These are phyloP conservation scores for Cossypha polioptera DNA, from an alignment of 2,797 vertebrate genomes.

Conservation along the genomic window DNA sequence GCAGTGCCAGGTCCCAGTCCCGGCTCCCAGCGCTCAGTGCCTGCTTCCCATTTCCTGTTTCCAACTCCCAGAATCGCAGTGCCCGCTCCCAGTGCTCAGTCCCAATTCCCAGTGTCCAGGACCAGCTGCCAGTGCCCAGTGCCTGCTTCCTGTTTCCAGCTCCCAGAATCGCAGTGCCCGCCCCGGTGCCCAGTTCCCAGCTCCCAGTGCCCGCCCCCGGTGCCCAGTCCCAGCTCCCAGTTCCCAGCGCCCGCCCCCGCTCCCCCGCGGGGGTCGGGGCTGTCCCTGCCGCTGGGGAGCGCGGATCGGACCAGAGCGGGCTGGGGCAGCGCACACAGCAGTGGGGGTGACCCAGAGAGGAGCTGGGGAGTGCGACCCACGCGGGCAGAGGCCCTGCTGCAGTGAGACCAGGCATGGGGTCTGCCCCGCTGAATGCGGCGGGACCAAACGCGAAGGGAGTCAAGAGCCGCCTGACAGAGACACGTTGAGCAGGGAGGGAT, in stretches of 20 bases:
- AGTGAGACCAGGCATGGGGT: accelerated
- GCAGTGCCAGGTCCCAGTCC: background rate
- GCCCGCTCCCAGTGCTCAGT: no score
- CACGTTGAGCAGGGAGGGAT: no score
- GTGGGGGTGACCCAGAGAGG: accelerated
- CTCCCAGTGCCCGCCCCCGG: no score
- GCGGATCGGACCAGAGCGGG: background rate
- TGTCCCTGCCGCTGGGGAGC: background rate
- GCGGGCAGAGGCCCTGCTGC: background rate
- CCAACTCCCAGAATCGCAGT: background rate
- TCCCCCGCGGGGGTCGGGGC: background rate
- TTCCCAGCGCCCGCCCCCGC: background rate
- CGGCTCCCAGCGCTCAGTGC: background rate
- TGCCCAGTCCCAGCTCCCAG: no score
- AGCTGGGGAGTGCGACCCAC: background rate
- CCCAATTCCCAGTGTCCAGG: no score
- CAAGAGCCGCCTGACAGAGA: background rate
- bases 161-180: background rate
- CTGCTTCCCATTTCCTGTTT: background rate
- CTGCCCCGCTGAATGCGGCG: background rate
- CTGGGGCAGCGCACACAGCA: background rate
- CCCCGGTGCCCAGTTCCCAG: background rate
- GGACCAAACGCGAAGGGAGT: background rate
- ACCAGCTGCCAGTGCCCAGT: no score
- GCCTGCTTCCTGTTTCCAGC: no score